Evolutionary conservation across 2,113 vertebrate species (phyloP).

Genomic region (Triplophysa siluroides): DNA sequence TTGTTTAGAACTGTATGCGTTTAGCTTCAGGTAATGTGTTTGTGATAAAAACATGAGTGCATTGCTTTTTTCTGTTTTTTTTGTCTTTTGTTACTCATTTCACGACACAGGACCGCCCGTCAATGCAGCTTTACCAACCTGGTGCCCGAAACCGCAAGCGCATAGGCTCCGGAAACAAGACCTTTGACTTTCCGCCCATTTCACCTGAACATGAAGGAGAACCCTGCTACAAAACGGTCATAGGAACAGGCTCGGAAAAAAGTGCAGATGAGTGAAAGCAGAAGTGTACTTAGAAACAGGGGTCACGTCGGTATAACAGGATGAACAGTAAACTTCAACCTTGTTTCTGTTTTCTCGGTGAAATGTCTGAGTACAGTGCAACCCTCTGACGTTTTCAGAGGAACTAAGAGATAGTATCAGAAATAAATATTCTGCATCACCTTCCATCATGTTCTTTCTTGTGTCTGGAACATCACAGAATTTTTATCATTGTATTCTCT

Average conservation of each 20-base stretch:
- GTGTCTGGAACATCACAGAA: too few species aligned
- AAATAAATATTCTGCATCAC: too few species aligned
- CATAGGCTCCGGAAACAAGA: slow-evolving; percentile 76
- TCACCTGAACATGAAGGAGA: slow-evolving; percentile 73
- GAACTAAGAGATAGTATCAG: neutral
- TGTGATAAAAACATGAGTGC: slow-evolving; percentile 27
- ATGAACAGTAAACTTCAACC: slow-evolving; percentile 1
- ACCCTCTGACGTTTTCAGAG: neutral
- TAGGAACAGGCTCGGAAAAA: slow-evolving; percentile 78
- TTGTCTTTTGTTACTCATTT: slow-evolving; percentile 58
- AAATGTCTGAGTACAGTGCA: slow-evolving; percentile 24
- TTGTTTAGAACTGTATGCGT: too few species aligned
- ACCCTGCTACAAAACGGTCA: slow-evolving; percentile 72
- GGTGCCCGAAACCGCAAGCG: slow-evolving; percentile 82
- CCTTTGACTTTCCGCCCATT: slow-evolving; percentile 74
- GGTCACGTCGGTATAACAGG: neutral
- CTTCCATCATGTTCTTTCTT: too few species aligned
- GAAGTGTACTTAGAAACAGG: slow-evolving; percentile 2
- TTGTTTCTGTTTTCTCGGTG: slow-evolving; percentile 13
- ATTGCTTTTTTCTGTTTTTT: slow-evolving; percentile 52
- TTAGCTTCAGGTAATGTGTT: neutral
- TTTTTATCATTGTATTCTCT: too few species aligned
- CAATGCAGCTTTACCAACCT: slow-evolving; percentile 92
- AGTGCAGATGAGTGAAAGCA: slow-evolving; percentile 71
- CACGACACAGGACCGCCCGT: slow-evolving; percentile 82